Base-by-base conservation (phyloP, 1,140 invertebrate genomes). In the Drosophila malerkotliana region DNA sequence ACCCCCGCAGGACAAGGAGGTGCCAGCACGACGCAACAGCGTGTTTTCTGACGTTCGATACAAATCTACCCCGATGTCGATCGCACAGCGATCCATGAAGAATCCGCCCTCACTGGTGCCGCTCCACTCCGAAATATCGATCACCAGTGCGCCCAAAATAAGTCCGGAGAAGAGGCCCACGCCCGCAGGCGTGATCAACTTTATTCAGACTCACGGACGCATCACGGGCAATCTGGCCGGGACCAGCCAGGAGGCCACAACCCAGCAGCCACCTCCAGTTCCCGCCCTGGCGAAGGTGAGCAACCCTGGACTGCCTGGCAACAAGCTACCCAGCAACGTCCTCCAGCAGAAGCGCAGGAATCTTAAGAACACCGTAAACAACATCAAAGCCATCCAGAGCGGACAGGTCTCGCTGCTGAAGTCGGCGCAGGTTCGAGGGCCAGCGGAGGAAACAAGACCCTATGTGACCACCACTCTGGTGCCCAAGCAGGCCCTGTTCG, bases 341-440 rank as follows among this genome's bases (percentile, higher is more conserved):
- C 21, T 88, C n/a, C 90, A 84, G 49, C 90, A 91, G 21, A 90
- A 90, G 63, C 75, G 79, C 1, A 81, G 83, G 28, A 91, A 91
- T 72, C 74, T 91, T 5, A 90, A 90, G 39, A 88, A 80, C 14
- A 60, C 90, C 1, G 24, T 90, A 3, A 91, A 75, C 44, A 91
- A 91, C 12, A 90, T 84, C 10, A 85, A 71, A 49, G 85, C 84
- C 44, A 85, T 78, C 32, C 69, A 82, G n/a, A 61, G 73, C n/a
- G 85, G 90, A 2, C 90, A 91, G 48, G 73, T 91, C 6, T 91
- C 90, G 7, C 53, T 91, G 14, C 66, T 91, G 4, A 91, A 91
- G 49, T 71, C 78, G 24, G 26, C 90, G 1, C 82, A 90, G n/a
- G 41, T 15, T 14, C 71, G 54, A 39, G 64, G 14, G 4, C 28